These are phyloP conservation scores for Echeneis naucrates DNA, from an alignment of 2,797 vertebrate genomes.

Conservation along the genomic window DNA sequence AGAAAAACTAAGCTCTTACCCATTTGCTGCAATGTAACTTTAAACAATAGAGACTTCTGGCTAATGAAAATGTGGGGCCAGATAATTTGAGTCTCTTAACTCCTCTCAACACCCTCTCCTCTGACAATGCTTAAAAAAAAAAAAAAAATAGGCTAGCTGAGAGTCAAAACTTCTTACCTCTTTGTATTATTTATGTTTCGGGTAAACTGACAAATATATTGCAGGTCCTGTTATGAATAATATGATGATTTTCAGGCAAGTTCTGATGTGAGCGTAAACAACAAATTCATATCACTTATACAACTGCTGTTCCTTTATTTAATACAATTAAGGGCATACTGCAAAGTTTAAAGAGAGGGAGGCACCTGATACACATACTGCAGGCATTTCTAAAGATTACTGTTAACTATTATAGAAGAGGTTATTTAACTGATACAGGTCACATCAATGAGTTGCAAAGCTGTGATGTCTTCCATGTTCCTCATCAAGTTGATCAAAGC, in stretches of 20 bases:
- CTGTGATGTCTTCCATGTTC: background rate
- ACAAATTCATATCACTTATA: background rate
- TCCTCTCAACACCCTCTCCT: background rate
- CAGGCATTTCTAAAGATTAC: background rate
- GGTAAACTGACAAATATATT: too few species aligned
- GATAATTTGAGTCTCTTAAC: background rate
- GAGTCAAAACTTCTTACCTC: background rate
- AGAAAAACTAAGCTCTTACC: background rate
- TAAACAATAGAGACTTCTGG: background rate
- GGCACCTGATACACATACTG: background rate
- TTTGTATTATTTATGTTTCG: background rate
- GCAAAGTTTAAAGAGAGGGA: background rate
- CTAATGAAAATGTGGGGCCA: background rate
- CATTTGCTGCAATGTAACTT: too few species aligned
- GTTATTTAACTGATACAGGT: too few species aligned
- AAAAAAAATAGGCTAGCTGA: too few species aligned
- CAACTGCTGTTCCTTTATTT: background rate
- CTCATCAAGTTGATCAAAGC: background rate
- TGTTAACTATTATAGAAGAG: background rate
- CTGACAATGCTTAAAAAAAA: too few species aligned
- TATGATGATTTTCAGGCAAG: too few species aligned
- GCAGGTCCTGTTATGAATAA: too few species aligned
- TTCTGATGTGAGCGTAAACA: background rate
- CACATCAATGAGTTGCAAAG: too few species aligned
- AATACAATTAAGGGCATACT: background rate